Conservation (phyloP, 1,140 invertebrate genomes). For the Apis laboriosa region DNA sequence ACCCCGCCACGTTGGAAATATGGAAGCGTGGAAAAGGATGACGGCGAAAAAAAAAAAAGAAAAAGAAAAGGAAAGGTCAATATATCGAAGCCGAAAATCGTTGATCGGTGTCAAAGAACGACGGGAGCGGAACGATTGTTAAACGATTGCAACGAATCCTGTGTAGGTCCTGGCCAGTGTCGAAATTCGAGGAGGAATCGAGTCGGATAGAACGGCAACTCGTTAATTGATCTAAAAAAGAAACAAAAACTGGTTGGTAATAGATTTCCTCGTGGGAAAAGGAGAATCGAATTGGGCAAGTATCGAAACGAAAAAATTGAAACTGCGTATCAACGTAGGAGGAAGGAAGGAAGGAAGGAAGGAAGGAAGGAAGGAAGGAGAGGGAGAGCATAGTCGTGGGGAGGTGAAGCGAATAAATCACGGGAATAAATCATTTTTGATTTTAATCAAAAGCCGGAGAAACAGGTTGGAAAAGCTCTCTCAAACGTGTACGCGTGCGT, state of each 20-base stretch:
- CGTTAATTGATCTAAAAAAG: conserved; percentile 46
- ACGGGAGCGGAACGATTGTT: not conserved
- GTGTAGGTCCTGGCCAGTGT: no score
- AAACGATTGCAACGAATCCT: not conserved
- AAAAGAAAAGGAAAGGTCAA: not conserved
- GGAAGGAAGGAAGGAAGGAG: not conserved
- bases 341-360: not conserved
- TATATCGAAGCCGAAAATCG: not conserved
- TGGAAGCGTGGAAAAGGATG: not conserved
- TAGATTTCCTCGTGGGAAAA: conserved; percentile 54
- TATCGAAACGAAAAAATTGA: conserved; percentile 44
- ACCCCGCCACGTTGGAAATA: not conserved
- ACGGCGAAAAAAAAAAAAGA: not conserved
- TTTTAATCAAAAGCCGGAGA: conserved; percentile 61
- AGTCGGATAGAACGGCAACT: conserved; percentile 7
- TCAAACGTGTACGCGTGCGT: not conserved
- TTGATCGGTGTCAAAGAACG: not conserved
- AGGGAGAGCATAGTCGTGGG: not conserved
- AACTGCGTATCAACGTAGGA: not conserved
- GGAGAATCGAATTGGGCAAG: conserved; percentile 46
- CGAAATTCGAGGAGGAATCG: not conserved
- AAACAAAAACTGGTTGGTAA: conserved; percentile 52
- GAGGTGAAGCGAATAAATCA: conserved; percentile 8
- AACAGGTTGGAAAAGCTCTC: conserved; percentile 22
- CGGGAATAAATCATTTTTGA: conserved; percentile 63